Base-by-base conservation (phyloP, 2,888 invertebrate species). In the Acronicta alni region DNA sequence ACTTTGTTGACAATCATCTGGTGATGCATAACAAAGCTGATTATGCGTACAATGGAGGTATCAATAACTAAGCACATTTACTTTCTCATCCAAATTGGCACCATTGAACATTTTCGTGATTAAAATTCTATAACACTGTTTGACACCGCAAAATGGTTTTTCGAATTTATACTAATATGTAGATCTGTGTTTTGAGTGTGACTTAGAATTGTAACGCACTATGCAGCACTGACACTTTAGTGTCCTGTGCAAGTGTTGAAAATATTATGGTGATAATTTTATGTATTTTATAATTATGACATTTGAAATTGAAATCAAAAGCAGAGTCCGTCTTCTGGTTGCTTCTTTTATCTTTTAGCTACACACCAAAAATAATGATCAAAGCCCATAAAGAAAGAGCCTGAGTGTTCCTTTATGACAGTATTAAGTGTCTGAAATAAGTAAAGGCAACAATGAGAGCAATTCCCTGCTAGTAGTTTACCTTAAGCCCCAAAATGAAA, bases 11-110 rank as follows among this genome's bases (percentile, higher is more conserved):
- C 90, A 98, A 99, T 89, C 96, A 96, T 83, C 96, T 99, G 60
- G 98, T 99, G 69, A 99, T 99, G 99, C 99, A 99, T 95, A 99
- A 99, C 93, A 99, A 99, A 95, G 99, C 99, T 38, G 99, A 99
- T 90, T 99, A 99, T 91, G 98, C 99, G 48, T 99, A 99, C 92
- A 97, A 98, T 82, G 98, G 98, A 61, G 97, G 97, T 73, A 91
- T 95, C 61, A 92, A 90, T 71, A 90, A 90, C 66, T 93, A 84
- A 85, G 32, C 38, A 45, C 18, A 10, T 48, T 48, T 35, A 17
- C 17, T 66, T 60, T 30, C 38, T 32, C 18, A 44, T 20, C 52
- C 8, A 56, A 63, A 75, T 77, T 73, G 70, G 83, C 83, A 84
- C 85, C 59, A 56, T 72, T 61, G 68, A 77, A 57, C 42, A 42